phyloP scores from a whole-genome alignment of 2,797 vertebrate species.

The Dallia pectoralis region DNA sequence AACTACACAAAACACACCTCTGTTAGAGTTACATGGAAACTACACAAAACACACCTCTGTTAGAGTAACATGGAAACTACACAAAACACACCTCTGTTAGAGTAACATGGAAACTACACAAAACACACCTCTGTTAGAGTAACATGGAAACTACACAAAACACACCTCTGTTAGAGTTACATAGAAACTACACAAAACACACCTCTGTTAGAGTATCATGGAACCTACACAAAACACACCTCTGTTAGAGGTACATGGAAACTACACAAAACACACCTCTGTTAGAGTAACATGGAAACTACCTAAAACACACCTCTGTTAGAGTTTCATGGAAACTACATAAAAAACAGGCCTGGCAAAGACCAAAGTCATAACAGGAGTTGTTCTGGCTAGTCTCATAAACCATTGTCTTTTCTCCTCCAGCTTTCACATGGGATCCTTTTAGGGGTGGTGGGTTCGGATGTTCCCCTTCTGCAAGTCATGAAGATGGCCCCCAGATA shows the following conservation, averaged over 20 bases:
- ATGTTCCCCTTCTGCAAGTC: constrained; percentile 89
- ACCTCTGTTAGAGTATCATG: neutral
- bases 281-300: neutral
- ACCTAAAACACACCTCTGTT: neutral
- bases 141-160: too few relatives aligned
- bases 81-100: neutral
- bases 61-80: neutral
- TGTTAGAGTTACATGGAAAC: neutral
- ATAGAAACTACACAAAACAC: too few relatives aligned
- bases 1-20: neutral
- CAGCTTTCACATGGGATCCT: constrained; percentile 95
- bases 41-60: neutral
- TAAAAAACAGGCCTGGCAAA: too few relatives aligned
- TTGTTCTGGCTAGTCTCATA: neutral
- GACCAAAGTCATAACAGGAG: neutral
- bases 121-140: neutral
- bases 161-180: neutral
- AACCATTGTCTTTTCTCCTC: neutral
- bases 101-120: too few relatives aligned
- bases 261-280: neutral
- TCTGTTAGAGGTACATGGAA: neutral
- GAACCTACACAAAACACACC: neutral
- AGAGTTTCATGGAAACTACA: neutral
- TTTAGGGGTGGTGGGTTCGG: constrained; percentile 92
- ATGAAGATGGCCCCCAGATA: constrained; percentile 91